Percentiles rank a stretch among this genome's conserved stretches.
Evolutionary conservation across 2,888 invertebrate genomes (phyloP).

Genomic region (Eugnorisma glareosa): DNA sequence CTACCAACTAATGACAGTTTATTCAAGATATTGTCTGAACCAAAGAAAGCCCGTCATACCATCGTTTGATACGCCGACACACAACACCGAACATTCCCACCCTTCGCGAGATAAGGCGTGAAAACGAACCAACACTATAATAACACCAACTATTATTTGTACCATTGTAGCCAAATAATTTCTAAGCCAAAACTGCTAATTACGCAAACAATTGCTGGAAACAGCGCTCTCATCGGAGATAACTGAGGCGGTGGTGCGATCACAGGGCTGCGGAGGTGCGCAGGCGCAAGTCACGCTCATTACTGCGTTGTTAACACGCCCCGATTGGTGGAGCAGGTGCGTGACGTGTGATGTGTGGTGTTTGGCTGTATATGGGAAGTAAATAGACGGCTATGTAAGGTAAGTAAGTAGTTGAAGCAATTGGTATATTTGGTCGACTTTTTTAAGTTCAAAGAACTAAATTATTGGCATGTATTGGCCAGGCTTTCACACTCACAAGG

Average conservation of each 20-base stretch:
- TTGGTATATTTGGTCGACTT: not conserved
- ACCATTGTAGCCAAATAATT: slow-evolving; percentile 65
- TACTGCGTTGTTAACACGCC: slow-evolving; percentile 69
- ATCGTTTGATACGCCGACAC: slow-evolving; percentile 51
- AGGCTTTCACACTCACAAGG: no score
- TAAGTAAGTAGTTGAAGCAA: not conserved
- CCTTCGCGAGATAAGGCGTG: slow-evolving; percentile 47
- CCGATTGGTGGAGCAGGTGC: slow-evolving; percentile 70
- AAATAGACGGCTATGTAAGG: slow-evolving; percentile 45
- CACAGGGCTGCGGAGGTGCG: slow-evolving; percentile 60
- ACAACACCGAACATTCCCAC: slow-evolving; percentile 56
- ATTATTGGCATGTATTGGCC: not conserved
- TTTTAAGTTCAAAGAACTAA: not conserved
- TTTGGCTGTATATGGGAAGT: slow-evolving; percentile 52
- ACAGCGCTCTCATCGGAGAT: slow-evolving; percentile 67
- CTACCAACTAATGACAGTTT: slow-evolving; percentile 50
- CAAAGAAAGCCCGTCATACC: slow-evolving; percentile 44
- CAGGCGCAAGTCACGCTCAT: slow-evolving; percentile 75
- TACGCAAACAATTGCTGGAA: slow-evolving; percentile 65
- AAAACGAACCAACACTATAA: slow-evolving; percentile 60
- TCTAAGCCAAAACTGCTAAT: slow-evolving; percentile 65
- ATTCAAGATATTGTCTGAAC: slow-evolving; percentile 46
- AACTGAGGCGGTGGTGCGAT: slow-evolving; percentile 65
- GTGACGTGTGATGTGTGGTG: slow-evolving; percentile 57
- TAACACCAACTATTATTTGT: slow-evolving; percentile 55